Conservation (phyloP, 2,113 vertebrate genomes). For the Apus apus region DNA sequence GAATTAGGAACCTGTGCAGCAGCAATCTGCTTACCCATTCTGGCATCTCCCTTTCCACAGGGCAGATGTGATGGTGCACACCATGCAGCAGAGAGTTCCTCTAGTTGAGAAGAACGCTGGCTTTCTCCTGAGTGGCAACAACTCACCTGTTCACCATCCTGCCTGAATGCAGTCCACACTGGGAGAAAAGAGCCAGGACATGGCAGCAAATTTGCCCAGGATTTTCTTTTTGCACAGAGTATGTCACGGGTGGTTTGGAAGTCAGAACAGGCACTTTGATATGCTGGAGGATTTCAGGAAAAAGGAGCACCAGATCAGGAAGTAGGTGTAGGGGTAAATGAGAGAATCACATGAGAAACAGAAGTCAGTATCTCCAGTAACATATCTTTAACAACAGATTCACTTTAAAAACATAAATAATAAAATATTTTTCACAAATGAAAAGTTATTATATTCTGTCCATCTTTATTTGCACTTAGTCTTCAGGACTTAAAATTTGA, state of each 20-base stretch:
- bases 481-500: not conserved
- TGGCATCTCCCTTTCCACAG: not conserved
- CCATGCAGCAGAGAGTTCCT: not conserved
- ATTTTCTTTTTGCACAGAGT: not conserved
- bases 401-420: not conserved
- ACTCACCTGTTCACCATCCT: not conserved
- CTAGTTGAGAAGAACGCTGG: not conserved
- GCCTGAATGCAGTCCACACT: not conserved
- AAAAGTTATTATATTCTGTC: not conserved
- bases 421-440: not conserved
- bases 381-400: not conserved
- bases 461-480: not conserved
- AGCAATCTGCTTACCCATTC: not conserved
- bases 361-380: not conserved
- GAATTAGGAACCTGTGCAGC: not conserved
- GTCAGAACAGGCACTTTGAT: not conserved
- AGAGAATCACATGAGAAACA: not conserved
- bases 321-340: not conserved
- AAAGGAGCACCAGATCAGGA: not conserved
- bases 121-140: not conserved
- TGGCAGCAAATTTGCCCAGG: not conserved
- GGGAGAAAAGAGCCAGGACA: not conserved
- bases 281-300: not conserved
- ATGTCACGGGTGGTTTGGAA: not conserved
- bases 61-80: not conserved